Evolutionary conservation across 53 echinoderm and acorn worm species (phyloP).

Genomic region (Echinarachnius parma): DNA sequence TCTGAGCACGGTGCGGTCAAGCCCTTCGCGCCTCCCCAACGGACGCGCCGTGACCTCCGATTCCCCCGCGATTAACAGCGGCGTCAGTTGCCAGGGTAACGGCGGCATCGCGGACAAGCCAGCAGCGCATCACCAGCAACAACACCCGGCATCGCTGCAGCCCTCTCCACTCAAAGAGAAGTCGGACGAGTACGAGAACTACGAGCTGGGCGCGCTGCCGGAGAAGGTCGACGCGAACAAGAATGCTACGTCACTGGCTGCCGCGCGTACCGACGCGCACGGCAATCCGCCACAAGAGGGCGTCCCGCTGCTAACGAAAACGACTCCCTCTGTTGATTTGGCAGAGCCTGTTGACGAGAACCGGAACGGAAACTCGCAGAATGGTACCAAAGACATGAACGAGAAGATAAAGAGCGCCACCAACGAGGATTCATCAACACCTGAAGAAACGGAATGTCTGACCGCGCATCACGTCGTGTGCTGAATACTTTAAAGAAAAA

Average conservation of each 20-base stretch:
- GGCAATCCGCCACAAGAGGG: slow-evolving; percentile 20
- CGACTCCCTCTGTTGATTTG: slow-evolving; percentile 10
- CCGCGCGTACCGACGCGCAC: not conserved
- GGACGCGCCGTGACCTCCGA: slow-evolving; percentile 32
- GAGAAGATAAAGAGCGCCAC: not conserved
- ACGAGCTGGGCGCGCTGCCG: slow-evolving; percentile 26
- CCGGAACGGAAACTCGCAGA: slow-evolving; percentile 15
- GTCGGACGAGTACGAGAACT: slow-evolving; percentile 39
- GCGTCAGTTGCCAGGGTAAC: too few species aligned
- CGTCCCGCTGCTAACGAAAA: slow-evolving; percentile 15
- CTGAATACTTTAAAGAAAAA: too few species aligned
- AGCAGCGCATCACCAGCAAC: not conserved
- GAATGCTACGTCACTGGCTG: too few species aligned
- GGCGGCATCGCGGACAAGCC: slow-evolving; percentile 11
- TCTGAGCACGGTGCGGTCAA: slow-evolving; percentile 35
- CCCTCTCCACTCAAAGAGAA: slow-evolving; percentile 26
- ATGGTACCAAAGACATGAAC: slow-evolving; percentile 7
- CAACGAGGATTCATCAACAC: slow-evolving; percentile 4
- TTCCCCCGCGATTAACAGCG: too few species aligned
- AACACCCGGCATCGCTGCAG: slow-evolving; percentile 1
- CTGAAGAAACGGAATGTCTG: slow-evolving; percentile 28
- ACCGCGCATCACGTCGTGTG: slow-evolving; percentile 2
- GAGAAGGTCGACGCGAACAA: slow-evolving; percentile 7
- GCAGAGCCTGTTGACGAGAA: not conserved
- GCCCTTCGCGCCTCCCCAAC: slow-evolving; percentile 39